Conservation (phyloP, 2,113 vertebrate genomes). For the Cyphomyrus discorhynchus region DNA sequence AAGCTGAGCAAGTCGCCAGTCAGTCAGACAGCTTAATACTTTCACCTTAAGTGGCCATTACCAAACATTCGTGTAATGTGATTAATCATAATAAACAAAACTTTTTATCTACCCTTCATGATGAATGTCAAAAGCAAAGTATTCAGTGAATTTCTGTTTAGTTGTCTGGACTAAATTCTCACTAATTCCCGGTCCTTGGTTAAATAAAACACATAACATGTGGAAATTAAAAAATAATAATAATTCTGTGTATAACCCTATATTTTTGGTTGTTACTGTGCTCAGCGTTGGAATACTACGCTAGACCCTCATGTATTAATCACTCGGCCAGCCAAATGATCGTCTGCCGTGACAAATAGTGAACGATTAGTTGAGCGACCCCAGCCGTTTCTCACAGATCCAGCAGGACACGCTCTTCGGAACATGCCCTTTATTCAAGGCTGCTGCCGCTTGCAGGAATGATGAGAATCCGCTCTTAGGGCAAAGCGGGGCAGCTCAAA, state of each 20-base stretch:
- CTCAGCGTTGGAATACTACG: slow-evolving; percentile 19
- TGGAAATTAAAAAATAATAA: neutral
- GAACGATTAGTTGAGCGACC: slow-evolving; percentile 18
- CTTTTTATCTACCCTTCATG: neutral
- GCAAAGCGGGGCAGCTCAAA: neutral
- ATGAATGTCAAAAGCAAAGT: slow-evolving; percentile 20
- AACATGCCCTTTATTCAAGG: neutral
- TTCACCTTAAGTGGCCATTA: slow-evolving; percentile 6
- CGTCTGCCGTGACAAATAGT: slow-evolving; percentile 32
- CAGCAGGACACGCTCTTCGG: neutral
- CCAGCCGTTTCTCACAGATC: slow-evolving; percentile 10
- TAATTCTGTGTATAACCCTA: slow-evolving; percentile 10
- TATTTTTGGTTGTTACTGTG: slow-evolving; percentile 46
- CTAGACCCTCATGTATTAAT: slow-evolving; percentile 35
- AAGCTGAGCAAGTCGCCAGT: neutral
- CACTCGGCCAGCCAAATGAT: slow-evolving; percentile 66
- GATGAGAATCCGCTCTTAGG: slow-evolving; percentile 11
- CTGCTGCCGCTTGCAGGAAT: slow-evolving; percentile 6
- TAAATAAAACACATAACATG: slow-evolving; percentile 3
- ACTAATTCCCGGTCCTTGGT: slow-evolving; percentile 13
- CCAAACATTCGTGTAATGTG: slow-evolving; percentile 21
- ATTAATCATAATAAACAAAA: slow-evolving; percentile 5
- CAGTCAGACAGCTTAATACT: slow-evolving; percentile 15
- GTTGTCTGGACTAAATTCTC: slow-evolving; percentile 1
- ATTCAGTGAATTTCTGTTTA: slow-evolving; percentile 15